Evolutionary conservation across 2,888 invertebrate species (phyloP).

Genomic region (Protophormia terraenovae): DNA sequence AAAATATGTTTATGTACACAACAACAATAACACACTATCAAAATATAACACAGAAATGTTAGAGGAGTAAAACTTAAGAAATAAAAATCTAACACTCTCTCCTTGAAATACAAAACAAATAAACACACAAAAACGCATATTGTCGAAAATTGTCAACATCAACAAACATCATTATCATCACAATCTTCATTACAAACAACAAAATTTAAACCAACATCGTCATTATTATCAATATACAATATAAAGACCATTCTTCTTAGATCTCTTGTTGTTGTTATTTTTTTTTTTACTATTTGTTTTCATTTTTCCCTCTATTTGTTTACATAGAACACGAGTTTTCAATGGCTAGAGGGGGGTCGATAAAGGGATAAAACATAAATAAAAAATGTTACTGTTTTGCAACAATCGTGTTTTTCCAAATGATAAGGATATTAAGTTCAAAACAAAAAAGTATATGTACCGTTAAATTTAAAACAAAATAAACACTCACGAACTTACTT

Average conservation of each 20-base stretch:
- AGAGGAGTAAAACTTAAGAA: not conserved
- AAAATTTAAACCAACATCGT: not conserved
- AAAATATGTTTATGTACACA: not conserved
- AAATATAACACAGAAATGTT: slow-evolving; percentile 1
- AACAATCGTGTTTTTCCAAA: slow-evolving; percentile 1
- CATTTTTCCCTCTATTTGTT: not conserved
- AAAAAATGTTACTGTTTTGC: slow-evolving; percentile 21
- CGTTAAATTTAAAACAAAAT: slow-evolving; percentile 51
- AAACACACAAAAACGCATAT: not conserved
- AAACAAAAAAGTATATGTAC: slow-evolving; percentile 41
- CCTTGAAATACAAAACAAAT: not conserved
- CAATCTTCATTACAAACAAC: not conserved
- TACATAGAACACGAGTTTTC: not conserved
- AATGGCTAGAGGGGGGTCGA: not conserved
- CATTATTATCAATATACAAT: not conserved
- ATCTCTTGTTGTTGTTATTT: not conserved
- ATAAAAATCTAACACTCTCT: not conserved
- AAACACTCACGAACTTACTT: not conserved
- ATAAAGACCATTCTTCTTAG: not conserved
- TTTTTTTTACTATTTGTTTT: not conserved
- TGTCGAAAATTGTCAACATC: slow-evolving; percentile 18
- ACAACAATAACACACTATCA: not conserved
- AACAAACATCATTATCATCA: slow-evolving; percentile 21
- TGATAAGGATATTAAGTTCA: slow-evolving; percentile 28
- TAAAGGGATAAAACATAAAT: not conserved